phyloP scores from a whole-genome alignment of 2,797 vertebrate genomes.

The Heterohyrax brucei region DNA sequence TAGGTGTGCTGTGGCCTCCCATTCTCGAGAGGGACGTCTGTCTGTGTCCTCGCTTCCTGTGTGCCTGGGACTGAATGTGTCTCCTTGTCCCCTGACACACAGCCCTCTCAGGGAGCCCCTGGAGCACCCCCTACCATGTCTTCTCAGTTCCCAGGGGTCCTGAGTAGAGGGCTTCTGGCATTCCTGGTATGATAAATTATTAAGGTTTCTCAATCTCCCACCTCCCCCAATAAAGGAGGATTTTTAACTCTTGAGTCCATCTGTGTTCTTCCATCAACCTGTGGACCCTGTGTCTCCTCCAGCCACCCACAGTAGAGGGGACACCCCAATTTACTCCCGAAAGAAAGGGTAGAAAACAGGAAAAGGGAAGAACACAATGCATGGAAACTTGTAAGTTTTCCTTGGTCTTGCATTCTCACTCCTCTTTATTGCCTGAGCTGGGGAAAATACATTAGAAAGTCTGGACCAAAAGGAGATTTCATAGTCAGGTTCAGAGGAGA shows the following conservation, averaged over 20 bases:
- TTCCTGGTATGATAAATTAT: conserved; percentile 82
- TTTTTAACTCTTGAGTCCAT: conserved; percentile 74
- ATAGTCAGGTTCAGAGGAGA: neutral
- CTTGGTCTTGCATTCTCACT: neutral
- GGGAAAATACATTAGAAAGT: neutral
- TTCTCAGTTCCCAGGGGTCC: neutral
- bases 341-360: neutral
- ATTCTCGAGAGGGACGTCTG: neutral
- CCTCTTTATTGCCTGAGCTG: neutral
- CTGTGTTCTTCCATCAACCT: neutral
- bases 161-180: neutral
- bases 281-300: neutral
- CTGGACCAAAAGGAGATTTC: neutral
- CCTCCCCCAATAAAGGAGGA: conserved; percentile 77
- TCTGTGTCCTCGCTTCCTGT: neutral
- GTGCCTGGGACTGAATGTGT: conserved; percentile 54
- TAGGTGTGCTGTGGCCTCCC: neutral
- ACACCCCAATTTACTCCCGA: neutral
- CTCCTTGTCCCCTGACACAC: neutral
- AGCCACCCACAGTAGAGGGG: neutral
- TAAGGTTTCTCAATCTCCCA: conserved; percentile 60
- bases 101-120: conserved; percentile 70
- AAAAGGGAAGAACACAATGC: neutral
- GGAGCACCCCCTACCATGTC: neutral
- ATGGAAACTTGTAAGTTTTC: neutral